Base-by-base conservation (phyloP, 2,113 vertebrate species). In the Phasianus colchicus region DNA sequence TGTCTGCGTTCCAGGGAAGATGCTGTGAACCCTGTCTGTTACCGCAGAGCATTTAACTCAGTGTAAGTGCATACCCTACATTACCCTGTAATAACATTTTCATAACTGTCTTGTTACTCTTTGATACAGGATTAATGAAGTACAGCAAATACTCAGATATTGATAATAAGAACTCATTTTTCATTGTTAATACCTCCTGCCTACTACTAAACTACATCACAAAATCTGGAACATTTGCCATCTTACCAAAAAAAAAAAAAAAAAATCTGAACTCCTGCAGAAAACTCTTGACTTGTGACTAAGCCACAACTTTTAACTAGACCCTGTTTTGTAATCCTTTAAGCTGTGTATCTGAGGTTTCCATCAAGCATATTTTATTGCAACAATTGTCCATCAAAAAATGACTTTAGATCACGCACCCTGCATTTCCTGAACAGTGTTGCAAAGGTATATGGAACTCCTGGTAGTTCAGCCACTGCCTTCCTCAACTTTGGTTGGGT, bases 131-230 rank as follows among this genome's bases (percentile, higher is more conserved):
- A 88, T 93, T 90, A 90, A 90, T 72, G 69, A 75, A 74, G 60
- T 54, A 55, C 69, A 81, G 76, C 47, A 92, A 90, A 60, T 86
- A 77, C 73, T 81, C 73, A 69, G 63, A 21, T 92, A 90, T 60
- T 60, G 80, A 86, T 96, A 86, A 78, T 55, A 60, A 83, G 38
- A 42, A 34, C 55, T 83, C 67, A 54, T 91, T 93, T 96, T 94
- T 94, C 86, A 64, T 83, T 71, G 55, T 74, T 73, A 74, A 8
- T 81, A 71, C 71, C 58, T 92, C 34, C 63, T 87, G 71, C 54
- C 48, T 85, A 8, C 36, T 71, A 17, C 85, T 85, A 74, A 83
- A 22, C 78, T 89, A 9, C 14, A 63, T 29, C 74, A 60, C 43
- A 72, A 38, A 75, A 58, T 21, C 36, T 88, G 45, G 74, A 85